Base-by-base conservation (phyloP, 2,113 vertebrate species). In the Takifugu flavidus region DNA sequence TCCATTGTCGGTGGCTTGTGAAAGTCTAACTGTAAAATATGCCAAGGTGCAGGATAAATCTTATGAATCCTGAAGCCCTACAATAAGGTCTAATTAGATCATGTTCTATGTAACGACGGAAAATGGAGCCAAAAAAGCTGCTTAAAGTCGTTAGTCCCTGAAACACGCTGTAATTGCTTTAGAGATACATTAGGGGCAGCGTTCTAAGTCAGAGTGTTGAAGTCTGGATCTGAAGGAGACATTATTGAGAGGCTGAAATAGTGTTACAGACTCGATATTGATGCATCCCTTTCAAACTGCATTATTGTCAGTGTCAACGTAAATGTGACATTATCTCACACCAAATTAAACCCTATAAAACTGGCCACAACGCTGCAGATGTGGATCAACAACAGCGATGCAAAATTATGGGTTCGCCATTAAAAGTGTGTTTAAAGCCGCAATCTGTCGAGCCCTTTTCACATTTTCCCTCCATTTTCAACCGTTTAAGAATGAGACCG, bases 141-240 rank as follows among this genome's bases (percentile, higher is more conserved):
- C 75, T 81, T 75, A 69, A 75, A 79, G 72, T 84, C 80, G 87
- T 89, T 84, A 86, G 76, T 61, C 70, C 57, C 49, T n/a, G 12
- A 67, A 80, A 74, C 67, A 62, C 57, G 63, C 56, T 74, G 79
- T 86, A 89, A 89, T 82, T 84, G 74, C 68, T 74, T 87, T 87
- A 89, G 55, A 76, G 77, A 74, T 82, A 78, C 82, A 86, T 86
- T 84, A 86, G 74, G 56, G 70, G 62, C 62, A 75, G 71, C 75
- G 25, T 79, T 83, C 78, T 70, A 75, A 65, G 65, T 59, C 67
- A 62, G 55, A 39, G 83, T 71, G 82, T 79, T 83, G 82, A 85
- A 82, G 76, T 78, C 70, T 53, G 49, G 57, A 65, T 82, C 66
- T 68, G 58, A 69, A 77, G 52, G 47, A 77, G 62, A 75, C 55